Percentiles rank a stretch among this genome's conserved stretches.
Conservation (phyloP, 2,113 vertebrate genomes). For the Melanerpes formicivorus region DNA sequence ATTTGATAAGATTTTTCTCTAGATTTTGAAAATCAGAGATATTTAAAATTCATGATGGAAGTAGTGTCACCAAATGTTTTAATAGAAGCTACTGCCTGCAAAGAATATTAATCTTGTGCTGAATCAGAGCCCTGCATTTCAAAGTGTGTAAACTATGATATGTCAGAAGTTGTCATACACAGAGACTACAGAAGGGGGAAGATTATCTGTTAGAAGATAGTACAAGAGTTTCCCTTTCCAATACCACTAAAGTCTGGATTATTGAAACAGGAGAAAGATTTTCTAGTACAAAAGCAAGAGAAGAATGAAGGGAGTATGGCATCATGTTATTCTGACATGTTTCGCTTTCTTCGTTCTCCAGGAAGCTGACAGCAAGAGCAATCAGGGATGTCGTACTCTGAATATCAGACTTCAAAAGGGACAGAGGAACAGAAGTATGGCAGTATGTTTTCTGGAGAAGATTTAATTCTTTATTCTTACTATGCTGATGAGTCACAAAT, state of each 20-base stretch:
- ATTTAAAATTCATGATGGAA: background rate
- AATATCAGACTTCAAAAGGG: background rate
- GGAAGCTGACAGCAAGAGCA: slow-evolving; percentile 16
- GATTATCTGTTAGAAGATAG: background rate
- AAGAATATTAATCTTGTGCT: background rate
- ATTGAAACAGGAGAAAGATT: background rate
- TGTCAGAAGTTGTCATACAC: slow-evolving; percentile 3
- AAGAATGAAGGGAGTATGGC: background rate
- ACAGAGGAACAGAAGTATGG: background rate
- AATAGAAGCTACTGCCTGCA: background rate
- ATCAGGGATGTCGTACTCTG: background rate
- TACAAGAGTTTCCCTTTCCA: background rate
- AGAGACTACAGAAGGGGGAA: background rate
- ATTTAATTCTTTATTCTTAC: background rate
- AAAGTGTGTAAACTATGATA: background rate
- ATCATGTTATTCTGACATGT: background rate
- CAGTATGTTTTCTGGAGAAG: background rate
- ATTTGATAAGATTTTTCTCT: background rate
- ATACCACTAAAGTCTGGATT: background rate
- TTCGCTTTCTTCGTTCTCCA: background rate
- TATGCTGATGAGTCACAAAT: background rate
- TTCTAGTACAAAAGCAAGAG: background rate
- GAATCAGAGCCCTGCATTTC: background rate
- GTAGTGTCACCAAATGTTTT: background rate
- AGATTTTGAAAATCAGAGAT: background rate